Evolutionary conservation across 2,113 vertebrate genomes (phyloP).

Genomic region (Pampusana beccarii): DNA sequence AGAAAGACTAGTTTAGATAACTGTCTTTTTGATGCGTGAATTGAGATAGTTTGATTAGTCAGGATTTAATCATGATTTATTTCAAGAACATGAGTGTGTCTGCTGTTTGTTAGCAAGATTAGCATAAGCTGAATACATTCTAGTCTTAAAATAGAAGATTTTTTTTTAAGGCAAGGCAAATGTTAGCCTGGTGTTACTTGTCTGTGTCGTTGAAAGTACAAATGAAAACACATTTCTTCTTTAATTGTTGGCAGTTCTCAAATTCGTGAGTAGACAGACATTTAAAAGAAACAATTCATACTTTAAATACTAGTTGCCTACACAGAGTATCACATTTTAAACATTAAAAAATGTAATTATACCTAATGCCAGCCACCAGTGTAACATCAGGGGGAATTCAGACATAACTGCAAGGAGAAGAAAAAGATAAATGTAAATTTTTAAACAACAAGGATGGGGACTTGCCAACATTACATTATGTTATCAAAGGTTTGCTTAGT

Average conservation of each 20-base stretch:
- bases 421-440: background rate
- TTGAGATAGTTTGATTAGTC: background rate
- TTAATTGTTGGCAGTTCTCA: background rate
- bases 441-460: background rate
- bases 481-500: background rate
- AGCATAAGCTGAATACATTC: background rate
- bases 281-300: background rate
- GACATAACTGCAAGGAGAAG: slow-evolving; percentile 78
- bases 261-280: background rate
- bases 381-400: slow-evolving; percentile 84
- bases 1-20: background rate
- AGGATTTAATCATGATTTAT: background rate
- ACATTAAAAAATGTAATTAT: background rate
- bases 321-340: background rate
- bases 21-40: background rate
- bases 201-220: background rate
- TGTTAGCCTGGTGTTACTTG: background rate
- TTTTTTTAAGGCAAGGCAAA: background rate
- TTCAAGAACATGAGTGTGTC: background rate
- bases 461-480: background rate
- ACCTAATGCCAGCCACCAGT: slow-evolving; percentile 90
- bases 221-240: background rate
- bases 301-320: background rate
- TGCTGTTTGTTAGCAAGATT: background rate
- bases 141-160: background rate